Base-by-base conservation (phyloP, 1,140 invertebrate genomes). In the Platyscapa corneri region DNA sequence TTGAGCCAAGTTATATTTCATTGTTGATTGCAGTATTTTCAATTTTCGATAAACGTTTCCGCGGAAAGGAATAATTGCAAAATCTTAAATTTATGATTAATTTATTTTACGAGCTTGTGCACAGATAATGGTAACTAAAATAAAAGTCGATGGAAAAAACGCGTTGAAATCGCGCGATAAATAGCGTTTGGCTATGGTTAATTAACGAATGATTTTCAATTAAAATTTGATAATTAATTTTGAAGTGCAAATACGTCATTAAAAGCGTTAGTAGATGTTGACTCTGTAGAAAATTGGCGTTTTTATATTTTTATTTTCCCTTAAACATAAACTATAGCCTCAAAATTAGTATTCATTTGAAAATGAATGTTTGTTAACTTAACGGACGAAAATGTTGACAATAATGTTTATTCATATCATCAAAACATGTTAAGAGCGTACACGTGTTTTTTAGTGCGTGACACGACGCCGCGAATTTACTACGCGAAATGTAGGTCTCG, bases 391-490 rank as follows among this genome's bases (percentile, higher is more conserved):
- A 72, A 72, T 20, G 70, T 72, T 72, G 18, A 72, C 70, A 72
- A 72, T 72, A 72, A 72, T 39, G 34, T 72, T 72, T 72, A 72
- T 72, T 72, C 70, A 23, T 7, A 72, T 39, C 70, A 67, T 32
- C 27, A 72, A 72, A 72, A 72, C 37, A 8, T 27, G 34, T 20
- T 72, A 72, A 72, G 6, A 18, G 70, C 5, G 14, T 39, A 39
- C 70, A 72, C 34, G 70, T 72, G 70, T 72, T 37, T 67, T 72
- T 72, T 72, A 72, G 34, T 72, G 70, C 70, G 32, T 27, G 70
- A 18, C 70, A 39, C 20, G 70, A 72, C 37, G n/a, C 23, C 14
- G 23, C 5, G 37, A 72, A 39, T 39, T 70, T 37, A 72, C 37
- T 16, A 72, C 34, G 7, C 20, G 8, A 34, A 39, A 39, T 72